Base-by-base conservation (phyloP, 2,797 vertebrate genomes). In the Tapirus indicus region DNA sequence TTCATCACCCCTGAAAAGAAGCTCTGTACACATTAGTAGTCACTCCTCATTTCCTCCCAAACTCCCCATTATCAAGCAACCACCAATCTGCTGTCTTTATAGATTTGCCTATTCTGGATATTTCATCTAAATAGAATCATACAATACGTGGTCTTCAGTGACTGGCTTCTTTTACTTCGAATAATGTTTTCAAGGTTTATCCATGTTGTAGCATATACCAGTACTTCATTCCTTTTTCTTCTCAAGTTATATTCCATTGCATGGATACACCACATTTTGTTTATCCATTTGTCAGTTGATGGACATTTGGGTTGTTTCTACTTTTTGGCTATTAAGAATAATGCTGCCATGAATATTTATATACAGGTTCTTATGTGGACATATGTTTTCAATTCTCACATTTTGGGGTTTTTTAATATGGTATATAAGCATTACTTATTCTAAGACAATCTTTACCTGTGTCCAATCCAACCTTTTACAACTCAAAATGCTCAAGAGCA, bases 121-220 rank as follows among this genome's bases (percentile, higher is more conserved):
- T 74, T 92, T 95, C 94, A 52, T 56, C 78, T 69, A 95, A 92
- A 68, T 44, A 49, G 52, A 77, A 60, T 72, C 29, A 68, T 52
- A 85, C 7, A 80, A 23, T 38, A 62, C n/a, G 6, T n/a, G 27
- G 32, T 85, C 49, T 96, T 88, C 44, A 74, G 27, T 82, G 23
- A 29, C 18, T 41, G 6, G 16, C 16, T 88, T 84, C 49, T 86
- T 68, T 87, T 60, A 86, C 38, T 75, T 52, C 25, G 69, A 60
- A 74, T 68, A 58, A 68, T 41, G 27, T 87, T 66, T 96, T 91
- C 20, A 49, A 47, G 38, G 38, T 56, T 49, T 23, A 90, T 75
- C 25, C 47, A 75, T 12, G 35, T 47, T 90, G 38, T 20, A 74
- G 27, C 23, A 58, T 54, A 4, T 38, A 58, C 23, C 11, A 52